Conservation (phyloP, 2,113 vertebrate genomes). For the Chamaetylas fuelleborni region DNA sequence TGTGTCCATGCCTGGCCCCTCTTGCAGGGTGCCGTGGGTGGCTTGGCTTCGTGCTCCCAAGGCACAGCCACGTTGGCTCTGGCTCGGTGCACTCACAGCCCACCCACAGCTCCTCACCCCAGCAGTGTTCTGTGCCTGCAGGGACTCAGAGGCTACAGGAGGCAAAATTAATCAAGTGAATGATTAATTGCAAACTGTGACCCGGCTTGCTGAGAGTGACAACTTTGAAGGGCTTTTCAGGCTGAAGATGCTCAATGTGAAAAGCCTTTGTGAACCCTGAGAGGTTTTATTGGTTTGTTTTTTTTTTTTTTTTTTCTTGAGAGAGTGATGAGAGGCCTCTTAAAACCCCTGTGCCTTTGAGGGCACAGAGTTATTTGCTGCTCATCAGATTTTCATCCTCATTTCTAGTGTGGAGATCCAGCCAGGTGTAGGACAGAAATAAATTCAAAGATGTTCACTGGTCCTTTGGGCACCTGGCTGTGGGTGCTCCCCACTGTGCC, state of each 20-base stretch:
- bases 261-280: neutral
- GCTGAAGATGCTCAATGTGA: neutral
- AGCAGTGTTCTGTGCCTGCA: rapidly evolving
- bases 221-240: neutral
- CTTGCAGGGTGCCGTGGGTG: neutral
- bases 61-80: rapidly evolving
- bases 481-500: neutral
- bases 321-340: neutral
- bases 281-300: neutral
- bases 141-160: neutral
- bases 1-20: rapidly evolving
- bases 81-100: rapidly evolving
- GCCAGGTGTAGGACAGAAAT: neutral
- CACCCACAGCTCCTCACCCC: neutral
- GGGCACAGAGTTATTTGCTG: neutral
- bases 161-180: slow-evolving; percentile 13
- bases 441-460: neutral
- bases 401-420: neutral
- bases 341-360: neutral
- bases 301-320: neutral
- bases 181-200: neutral
- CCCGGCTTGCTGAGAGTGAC: neutral
- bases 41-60: rapidly evolving
- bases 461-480: neutral
- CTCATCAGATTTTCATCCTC: neutral